phyloP scores from a whole-genome alignment of 2,113 vertebrate species.

The Platycercus adscitus region DNA sequence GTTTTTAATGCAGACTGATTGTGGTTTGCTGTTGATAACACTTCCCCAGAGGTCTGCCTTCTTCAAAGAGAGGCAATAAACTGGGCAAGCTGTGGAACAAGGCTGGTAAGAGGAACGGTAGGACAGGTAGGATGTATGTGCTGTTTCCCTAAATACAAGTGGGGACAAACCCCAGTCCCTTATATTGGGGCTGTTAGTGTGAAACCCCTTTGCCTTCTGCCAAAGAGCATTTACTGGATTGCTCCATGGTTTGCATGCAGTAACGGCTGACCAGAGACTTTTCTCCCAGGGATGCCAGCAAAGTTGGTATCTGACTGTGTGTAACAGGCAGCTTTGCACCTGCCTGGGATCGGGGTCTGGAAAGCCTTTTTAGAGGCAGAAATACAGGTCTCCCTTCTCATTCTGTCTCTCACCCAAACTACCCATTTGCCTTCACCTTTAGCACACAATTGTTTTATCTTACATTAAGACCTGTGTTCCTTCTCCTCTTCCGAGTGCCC shows the following conservation, averaged over 20 bases:
- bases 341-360: background rate
- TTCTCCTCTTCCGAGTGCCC: background rate
- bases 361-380: background rate
- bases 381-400: background rate
- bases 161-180: background rate
- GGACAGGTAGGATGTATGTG: rapidly evolving
- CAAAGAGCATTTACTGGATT: background rate
- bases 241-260: rapidly evolving
- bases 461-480: background rate
- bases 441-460: background rate
- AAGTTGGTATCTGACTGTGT: background rate
- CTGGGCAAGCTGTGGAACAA: background rate
- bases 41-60: background rate
- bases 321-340: background rate
- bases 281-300: background rate
- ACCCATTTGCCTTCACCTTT: background rate
- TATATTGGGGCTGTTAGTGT: background rate
- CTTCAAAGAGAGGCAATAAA: background rate
- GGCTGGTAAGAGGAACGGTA: background rate
- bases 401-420: background rate
- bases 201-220: background rate
- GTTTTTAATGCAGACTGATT: background rate
- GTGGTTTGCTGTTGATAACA: background rate
- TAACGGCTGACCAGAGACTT: background rate
- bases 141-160: background rate